Conservation (phyloP, 1,140 invertebrate genomes). For the Ylistrum balloti region DNA sequence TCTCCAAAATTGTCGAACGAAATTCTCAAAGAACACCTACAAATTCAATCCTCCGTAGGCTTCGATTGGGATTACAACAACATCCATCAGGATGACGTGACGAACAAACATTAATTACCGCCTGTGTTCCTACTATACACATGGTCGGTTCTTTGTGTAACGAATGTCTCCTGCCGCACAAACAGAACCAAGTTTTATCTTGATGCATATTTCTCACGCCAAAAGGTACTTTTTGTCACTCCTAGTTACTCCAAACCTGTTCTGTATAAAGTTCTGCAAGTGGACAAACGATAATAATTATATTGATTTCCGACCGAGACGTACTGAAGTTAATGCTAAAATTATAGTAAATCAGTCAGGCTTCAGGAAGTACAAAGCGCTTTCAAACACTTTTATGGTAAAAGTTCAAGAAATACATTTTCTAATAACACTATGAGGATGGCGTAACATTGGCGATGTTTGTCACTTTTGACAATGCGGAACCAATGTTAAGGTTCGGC, state of each 20-base stretch:
- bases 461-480: too few species aligned
- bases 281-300: background rate
- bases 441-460: too few species aligned
- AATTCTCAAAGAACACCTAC: background rate
- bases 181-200: background rate
- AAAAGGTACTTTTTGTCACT: slow-evolving; percentile 2
- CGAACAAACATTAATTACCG: background rate
- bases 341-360: too few species aligned
- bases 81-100: slow-evolving; percentile 30
- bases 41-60: background rate
- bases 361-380: too few species aligned
- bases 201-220: slow-evolving; percentile 14
- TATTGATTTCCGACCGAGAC: too few species aligned
- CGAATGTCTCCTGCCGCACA: background rate
- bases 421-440: too few species aligned
- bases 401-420: too few species aligned
- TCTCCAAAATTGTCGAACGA: background rate
- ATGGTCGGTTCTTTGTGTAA: background rate
- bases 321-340: too few species aligned
- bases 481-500: too few species aligned
- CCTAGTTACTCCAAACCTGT: background rate
- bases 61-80: background rate
- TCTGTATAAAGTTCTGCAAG: background rate
- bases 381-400: too few species aligned
- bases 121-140: background rate